Conservation (phyloP, 2,113 vertebrate species). For the Myocastor coypus region DNA sequence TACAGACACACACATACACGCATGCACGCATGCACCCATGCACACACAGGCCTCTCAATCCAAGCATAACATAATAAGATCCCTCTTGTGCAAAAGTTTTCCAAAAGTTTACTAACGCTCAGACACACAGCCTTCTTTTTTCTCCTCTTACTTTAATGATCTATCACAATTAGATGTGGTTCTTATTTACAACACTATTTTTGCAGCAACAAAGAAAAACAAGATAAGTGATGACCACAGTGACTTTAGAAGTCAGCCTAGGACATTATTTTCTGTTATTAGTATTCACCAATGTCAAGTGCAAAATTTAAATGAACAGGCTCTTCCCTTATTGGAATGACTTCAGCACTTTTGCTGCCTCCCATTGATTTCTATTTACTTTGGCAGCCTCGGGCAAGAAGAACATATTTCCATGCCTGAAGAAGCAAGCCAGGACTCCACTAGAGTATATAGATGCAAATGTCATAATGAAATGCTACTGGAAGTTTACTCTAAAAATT, state of each 20-base stretch:
- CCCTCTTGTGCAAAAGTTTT: slow-evolving; percentile 71
- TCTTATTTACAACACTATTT: slow-evolving; percentile 78
- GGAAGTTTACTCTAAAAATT: slow-evolving; percentile 81
- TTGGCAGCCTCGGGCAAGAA: slow-evolving; percentile 84
- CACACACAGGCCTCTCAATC: slow-evolving; percentile 20
- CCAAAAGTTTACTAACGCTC: slow-evolving; percentile 75
- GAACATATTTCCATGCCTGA: slow-evolving; percentile 83
- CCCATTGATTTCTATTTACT: slow-evolving; percentile 89
- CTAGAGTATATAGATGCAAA: slow-evolving; percentile 53
- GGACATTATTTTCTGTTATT: slow-evolving; percentile 81
- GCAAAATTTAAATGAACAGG: slow-evolving; percentile 89
- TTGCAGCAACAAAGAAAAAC: slow-evolving; percentile 82
- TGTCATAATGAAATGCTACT: slow-evolving; percentile 76
- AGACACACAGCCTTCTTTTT: slow-evolving; percentile 71
- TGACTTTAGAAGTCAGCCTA: slow-evolving; percentile 82
- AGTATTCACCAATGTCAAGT: slow-evolving; percentile 85
- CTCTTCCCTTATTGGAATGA: slow-evolving; percentile 84
- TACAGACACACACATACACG: background rate
- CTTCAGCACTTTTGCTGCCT: slow-evolving; percentile 86
- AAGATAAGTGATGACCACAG: slow-evolving; percentile 69
- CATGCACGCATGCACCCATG: background rate
- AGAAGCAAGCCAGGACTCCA: slow-evolving; percentile 79
- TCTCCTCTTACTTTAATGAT: slow-evolving; percentile 39
- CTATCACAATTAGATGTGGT: slow-evolving; percentile 78
- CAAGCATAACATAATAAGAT: slow-evolving; percentile 44